phyloP scores from a whole-genome alignment of 2,113 vertebrate genomes.

The Maccullochella peelii region DNA sequence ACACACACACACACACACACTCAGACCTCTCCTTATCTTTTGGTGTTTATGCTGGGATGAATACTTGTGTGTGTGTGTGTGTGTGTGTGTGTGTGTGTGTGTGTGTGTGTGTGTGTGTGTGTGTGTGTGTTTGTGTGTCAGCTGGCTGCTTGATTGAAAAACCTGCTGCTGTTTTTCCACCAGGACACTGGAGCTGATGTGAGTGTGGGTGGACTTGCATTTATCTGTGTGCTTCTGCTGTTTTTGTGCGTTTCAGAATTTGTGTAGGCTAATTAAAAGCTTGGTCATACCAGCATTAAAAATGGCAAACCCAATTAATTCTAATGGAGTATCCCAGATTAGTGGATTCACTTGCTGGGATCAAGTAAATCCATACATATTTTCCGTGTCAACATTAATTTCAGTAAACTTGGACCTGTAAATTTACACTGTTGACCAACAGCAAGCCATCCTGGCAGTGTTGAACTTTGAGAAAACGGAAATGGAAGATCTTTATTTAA shows the following conservation, averaged over 20 bases:
- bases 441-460: background rate
- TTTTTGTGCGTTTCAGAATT: background rate
- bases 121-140: conserved; percentile 4
- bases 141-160: conserved; percentile 51
- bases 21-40: background rate
- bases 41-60: background rate
- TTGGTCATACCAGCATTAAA: background rate
- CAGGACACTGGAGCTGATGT: conserved; percentile 10
- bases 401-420: background rate
- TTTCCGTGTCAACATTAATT: background rate
- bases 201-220: background rate
- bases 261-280: background rate
- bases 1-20: background rate
- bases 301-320: background rate
- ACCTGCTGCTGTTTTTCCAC: conserved; percentile 58
- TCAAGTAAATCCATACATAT: background rate
- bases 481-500: background rate
- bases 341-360: background rate
- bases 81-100: conserved; percentile 13
- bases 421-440: too few relatives aligned
- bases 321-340: background rate
- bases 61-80: conserved; percentile 11
- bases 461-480: background rate
- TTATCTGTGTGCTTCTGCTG: background rate
- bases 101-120: background rate